Base-by-base conservation (phyloP, 2,797 vertebrate species). In the Danio kyathit region DNA sequence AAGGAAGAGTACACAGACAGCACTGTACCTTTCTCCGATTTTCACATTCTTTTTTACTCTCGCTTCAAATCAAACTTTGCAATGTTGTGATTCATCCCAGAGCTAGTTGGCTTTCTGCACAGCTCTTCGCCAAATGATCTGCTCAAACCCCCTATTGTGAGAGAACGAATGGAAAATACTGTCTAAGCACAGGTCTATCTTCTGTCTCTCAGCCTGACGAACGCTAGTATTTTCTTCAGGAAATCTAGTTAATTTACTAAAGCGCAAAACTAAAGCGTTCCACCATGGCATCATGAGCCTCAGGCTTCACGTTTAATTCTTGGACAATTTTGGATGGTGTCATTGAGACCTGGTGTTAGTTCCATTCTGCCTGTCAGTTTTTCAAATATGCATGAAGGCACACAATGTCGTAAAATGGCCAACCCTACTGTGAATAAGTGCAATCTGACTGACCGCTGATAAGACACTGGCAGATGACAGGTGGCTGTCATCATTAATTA, bases 321-420 rank as follows among this genome's bases (percentile, higher is more conserved):
- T 10, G 38, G n/a, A 2, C 21, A 13, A 57, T 44, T 81, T 59
- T 73, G 14, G 40, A 74, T 65, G 9, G 1, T 76, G 79, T 81
- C 48, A 74, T 78, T 77, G 54, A 74, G 71, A 67, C 69, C 63
- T 44, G 44, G 56, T 66, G 60, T 86, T 19, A 8, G 59, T 83
- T 82, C 69, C 48, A 80, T 38, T 74, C 16, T 46, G 51, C n/a
- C 46, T 75, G 79, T 61, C 74, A 51, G 70, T 54, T 72, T 82
- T 78, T 78, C 17, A 86, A 84, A 83, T 75, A 83, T 82, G 80
- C 77, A 80, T 82, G 82, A 74, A 74, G 83, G 76, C 80, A 78
- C 80, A 82, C 74, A 69, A 54, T 56, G 66, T 77, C 63, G 60
- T 84, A 71, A 81, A 80, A 51, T 75, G 69, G n/a, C 51, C 46